Conservation (phyloP, 2,113 vertebrate genomes). For the Prinia subflava region DNA sequence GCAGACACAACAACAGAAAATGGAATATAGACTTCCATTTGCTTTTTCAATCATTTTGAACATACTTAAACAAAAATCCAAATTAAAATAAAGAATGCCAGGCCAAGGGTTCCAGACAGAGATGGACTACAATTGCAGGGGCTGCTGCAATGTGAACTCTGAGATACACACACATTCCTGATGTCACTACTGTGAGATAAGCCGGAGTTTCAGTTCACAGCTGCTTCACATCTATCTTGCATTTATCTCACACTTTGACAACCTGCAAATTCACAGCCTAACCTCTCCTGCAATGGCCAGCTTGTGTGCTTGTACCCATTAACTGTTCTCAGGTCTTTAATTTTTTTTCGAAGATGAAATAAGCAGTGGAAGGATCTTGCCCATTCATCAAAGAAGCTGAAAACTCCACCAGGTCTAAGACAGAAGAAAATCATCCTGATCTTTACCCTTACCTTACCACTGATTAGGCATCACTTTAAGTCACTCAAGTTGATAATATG, state of each 20-base stretch:
- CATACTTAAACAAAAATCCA: background rate
- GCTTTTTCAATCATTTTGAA: background rate
- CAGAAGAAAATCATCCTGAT: background rate
- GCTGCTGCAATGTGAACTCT: rapidly evolving
- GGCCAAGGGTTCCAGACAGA: background rate
- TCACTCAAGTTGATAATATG: background rate
- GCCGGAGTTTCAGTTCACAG: background rate
- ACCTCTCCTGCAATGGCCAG: background rate
- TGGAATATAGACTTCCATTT: background rate
- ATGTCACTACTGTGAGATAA: background rate
- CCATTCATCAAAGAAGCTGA: background rate
- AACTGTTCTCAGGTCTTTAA: background rate
- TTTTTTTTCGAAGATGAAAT: background rate
- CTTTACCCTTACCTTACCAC: background rate
- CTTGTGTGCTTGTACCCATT: background rate
- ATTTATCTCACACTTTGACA: background rate
- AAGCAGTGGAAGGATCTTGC: background rate
- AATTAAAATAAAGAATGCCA: background rate
- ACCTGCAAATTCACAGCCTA: background rate
- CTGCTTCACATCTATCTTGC: background rate
- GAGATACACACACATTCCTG: background rate
- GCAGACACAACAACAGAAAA: background rate
- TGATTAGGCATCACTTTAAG: background rate
- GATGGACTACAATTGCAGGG: background rate
- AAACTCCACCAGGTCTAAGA: background rate